Evolutionary conservation across 2,113 vertebrate genomes (phyloP), one percentile per base, ranked within the genome.

Genomic region (Alces alces): DNA sequence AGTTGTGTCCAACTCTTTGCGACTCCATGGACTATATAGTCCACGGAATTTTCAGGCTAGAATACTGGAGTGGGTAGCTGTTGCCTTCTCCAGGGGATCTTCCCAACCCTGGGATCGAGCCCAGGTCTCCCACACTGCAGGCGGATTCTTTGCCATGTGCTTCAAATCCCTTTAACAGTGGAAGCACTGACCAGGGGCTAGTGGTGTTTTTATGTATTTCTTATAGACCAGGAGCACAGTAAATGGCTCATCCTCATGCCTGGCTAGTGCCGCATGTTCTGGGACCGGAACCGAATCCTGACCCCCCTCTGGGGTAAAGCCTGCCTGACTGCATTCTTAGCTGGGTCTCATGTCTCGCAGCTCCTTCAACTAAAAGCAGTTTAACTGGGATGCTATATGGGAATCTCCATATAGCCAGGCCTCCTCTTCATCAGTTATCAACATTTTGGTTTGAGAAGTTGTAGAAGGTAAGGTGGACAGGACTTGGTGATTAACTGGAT

Each of bases 181-280:
- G 92, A 70, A 70, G 16, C 43, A 7, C 57, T 16, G n/a, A 39
- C n/a, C 61, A 6, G 23, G 86, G 39, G 50, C 73, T n/a, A 8
- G 36, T 6, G 64, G 14, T 28, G 25, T 25, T 60, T 61, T 17
- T 28, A 2, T n/a, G 64, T 10, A 23, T 78, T 55, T 70, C 54
- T 55, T 30, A 47, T 1, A 25, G 23, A 36, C 39, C 28, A 12
- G 16, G 54, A 92, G 60, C 57, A 45, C 5, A 28, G 17, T 14
- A 39, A 50, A 19, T 23, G 15, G 19, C 13, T 61, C 11, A 0
- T 19, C 28, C 43, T 25, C n/a, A 52, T 0, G 1, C 39, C 88
- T 79, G n/a, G 13, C 28, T 57, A 52, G 52, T 1, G 17, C 52
- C 8, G 1, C 66, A 23, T 2, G 21, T 36, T 36, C 23, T 23